Conservation (phyloP, 1,140 invertebrate genomes). For the Conopomorpha cramerella region DNA sequence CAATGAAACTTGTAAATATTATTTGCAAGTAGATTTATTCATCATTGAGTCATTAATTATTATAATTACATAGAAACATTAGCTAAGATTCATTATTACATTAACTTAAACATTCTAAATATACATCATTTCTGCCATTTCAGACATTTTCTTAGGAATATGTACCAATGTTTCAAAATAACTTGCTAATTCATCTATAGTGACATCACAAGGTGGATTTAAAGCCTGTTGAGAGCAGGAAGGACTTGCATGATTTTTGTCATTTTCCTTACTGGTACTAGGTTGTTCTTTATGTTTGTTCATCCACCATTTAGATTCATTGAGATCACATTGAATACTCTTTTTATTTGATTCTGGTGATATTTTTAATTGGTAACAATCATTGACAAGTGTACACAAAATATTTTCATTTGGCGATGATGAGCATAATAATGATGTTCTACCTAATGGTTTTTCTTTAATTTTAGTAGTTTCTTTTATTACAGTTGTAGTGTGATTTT, state of each 20-base stretch:
- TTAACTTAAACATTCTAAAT: conserved; percentile 64
- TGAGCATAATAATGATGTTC: no score
- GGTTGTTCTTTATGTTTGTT: conserved; percentile 17
- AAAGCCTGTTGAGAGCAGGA: conserved; percentile 69
- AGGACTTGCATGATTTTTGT: conserved; percentile 22
- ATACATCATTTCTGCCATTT: conserved; percentile 97
- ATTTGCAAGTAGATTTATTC: no score
- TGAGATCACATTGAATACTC: conserved; percentile 10
- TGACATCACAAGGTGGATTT: conserved; percentile 75
- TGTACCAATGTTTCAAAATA: conserved; percentile 92
- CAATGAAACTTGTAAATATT: no score
- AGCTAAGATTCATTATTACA: no score
- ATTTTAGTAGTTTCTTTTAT: conserved; percentile 15
- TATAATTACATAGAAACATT: no score
- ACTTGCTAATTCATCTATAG: conserved; percentile 88
- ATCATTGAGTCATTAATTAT: no score
- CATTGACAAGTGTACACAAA: conserved; percentile 33
- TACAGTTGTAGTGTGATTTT: conserved; percentile 15
- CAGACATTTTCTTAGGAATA: conserved; percentile 95
- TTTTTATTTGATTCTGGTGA: conserved; percentile 17
- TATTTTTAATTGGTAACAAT: conserved; percentile 42
- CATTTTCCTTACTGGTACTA: conserved; percentile 14
- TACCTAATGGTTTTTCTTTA: no score
- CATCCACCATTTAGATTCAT: conserved; percentile 32
- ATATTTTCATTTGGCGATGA: no score